Base-by-base conservation (phyloP, 1,140 invertebrate species). In the Brachionus sp. region DNA sequence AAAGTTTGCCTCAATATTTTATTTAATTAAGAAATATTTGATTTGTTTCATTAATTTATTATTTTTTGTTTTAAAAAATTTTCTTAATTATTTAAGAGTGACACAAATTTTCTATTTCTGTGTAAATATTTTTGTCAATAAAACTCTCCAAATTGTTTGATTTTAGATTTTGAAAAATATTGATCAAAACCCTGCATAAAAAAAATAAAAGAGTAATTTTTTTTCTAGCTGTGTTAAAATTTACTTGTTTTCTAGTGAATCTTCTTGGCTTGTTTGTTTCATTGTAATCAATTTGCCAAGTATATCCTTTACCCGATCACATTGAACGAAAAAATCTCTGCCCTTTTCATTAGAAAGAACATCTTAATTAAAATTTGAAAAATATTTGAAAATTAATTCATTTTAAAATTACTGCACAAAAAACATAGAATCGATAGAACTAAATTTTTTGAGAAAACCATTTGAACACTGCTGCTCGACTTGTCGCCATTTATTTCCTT, bases 171-270 rank as follows among this genome's bases (percentile, higher is more conserved):
- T 57, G 50, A 19, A 57, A 57, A 57, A 57, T 57, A 19, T 57
- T 57, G 9, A 57, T 23, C 16, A 57, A 23, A 19, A 57, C 16
- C 19, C 50, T 57, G 19, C 19, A 57, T 19, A 37, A 23, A 39
- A 39, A n/a, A 10, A n/a, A n/a, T n/a, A n/a, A n/a, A n/a, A n/a
- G n/a, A n/a, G n/a, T n/a, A n/a, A n/a, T n/a, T n/a, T n/a, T n/a
- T n/a, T n/a, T n/a, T n/a, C n/a, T n/a, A n/a, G n/a, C n/a, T n/a
- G n/a, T n/a, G n/a, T n/a, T n/a, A n/a, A n/a, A n/a, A n/a, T n/a
- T n/a, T n/a, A n/a, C 70, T 46, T 75, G 19, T 75, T 16, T 75
- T 75, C 70, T 25, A 75, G 39, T 33, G 70, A 75, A 46, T 46
- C 19, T 12, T 23, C 19, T 3, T 23, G 39, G 29, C 19, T 33